A percentile compares a stretch with the other conserved stretches of the same genome.
Evolutionary conservation across 2,113 vertebrate genomes (phyloP).

Genomic region (Catharus minimus): DNA sequence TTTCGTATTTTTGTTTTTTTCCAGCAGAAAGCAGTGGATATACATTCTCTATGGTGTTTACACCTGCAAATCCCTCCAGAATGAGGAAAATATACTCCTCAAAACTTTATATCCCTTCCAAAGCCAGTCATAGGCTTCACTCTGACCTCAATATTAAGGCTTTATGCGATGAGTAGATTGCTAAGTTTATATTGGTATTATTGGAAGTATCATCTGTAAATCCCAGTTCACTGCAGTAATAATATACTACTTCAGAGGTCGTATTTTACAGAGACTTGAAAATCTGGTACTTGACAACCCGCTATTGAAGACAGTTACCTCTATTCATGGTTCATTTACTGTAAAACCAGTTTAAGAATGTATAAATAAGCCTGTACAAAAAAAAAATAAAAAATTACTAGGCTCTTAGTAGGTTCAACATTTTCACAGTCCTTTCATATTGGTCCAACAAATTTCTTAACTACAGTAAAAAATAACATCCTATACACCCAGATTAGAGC

Average conservation of each 20-base stretch:
- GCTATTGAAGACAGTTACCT: slow-evolving; percentile 20
- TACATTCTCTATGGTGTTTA: not conserved
- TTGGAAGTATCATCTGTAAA: slow-evolving; percentile 34
- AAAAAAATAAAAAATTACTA: not conserved
- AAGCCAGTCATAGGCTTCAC: not conserved
- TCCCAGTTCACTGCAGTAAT: slow-evolving; percentile 1
- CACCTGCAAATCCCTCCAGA: not conserved
- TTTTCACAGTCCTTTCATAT: not conserved
- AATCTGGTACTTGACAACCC: slow-evolving; percentile 13
- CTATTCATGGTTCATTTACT: slow-evolving; percentile 38
- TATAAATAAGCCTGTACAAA: not conserved
- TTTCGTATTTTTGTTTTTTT: not conserved
- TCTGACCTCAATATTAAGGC: slow-evolving; percentile 12
- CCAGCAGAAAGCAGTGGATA: not conserved
- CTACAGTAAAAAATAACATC: not conserved
- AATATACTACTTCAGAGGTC: slow-evolving; percentile 10
- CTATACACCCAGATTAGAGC: not conserved
- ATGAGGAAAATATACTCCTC: not conserved
- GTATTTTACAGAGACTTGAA: slow-evolving; percentile 16
- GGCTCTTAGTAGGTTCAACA: not conserved
- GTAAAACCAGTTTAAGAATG: slow-evolving; percentile 26
- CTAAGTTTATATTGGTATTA: slow-evolving; percentile 10
- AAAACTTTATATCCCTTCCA: slow-evolving; percentile 28
- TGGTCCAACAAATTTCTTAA: not conserved
- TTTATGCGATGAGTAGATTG: not conserved